Conservation (phyloP, 2,113 vertebrate species). For the Elaphurus davidianus region DNA sequence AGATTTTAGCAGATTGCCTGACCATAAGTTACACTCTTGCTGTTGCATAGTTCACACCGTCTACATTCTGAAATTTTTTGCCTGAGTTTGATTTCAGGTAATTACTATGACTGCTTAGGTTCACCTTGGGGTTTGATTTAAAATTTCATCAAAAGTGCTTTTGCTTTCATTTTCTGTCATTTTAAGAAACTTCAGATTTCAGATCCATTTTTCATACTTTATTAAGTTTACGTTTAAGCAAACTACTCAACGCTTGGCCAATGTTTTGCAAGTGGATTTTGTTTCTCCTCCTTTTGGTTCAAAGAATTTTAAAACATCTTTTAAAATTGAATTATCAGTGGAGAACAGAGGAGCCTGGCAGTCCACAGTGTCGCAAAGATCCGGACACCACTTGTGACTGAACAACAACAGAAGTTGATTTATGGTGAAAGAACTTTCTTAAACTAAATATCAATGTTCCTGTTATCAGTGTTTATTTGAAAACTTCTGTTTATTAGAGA, state of each 20-base stretch:
- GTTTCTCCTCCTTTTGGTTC: not conserved
- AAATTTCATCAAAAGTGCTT: conserved; percentile 12
- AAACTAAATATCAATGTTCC: not conserved
- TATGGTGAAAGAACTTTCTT: not conserved
- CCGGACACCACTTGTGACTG: not conserved
- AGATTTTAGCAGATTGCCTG: not conserved
- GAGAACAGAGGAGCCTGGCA: not conserved
- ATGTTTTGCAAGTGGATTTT: not conserved
- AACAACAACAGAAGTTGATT: not conserved
- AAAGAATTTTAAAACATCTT: not conserved
- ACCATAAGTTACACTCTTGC: not conserved
- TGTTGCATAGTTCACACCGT: not conserved
- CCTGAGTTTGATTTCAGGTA: not conserved
- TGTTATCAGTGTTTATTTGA: not conserved
- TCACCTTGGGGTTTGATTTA: not conserved
- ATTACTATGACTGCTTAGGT: not conserved
- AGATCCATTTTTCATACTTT: not conserved
- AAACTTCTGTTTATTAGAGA: not conserved
- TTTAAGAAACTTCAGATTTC: conserved; percentile 15
- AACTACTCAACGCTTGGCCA: not conserved
- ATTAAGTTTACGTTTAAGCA: conserved; percentile 32
- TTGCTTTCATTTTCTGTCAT: not conserved
- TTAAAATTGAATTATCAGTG: not conserved
- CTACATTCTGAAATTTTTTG: not conserved
- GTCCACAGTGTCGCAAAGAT: not conserved